Percentiles rank a stretch among this genome's conserved stretches.
phyloP scores from a whole-genome alignment of 2,888 invertebrate species.

The Lasius fuliginosus region DNA sequence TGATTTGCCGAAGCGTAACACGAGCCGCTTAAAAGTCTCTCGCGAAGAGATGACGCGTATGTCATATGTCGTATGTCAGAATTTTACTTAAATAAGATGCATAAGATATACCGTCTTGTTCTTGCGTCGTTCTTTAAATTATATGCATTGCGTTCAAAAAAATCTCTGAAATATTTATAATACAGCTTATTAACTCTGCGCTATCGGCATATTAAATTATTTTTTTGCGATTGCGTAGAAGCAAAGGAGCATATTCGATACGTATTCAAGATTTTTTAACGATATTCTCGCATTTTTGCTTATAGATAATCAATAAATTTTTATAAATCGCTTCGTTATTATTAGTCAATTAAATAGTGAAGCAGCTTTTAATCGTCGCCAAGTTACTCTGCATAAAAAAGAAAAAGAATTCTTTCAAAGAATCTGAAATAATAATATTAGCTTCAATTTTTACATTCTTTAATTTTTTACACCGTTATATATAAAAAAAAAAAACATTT shows the following conservation, averaged over 20 bases:
- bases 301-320: not conserved
- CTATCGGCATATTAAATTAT: not conserved
- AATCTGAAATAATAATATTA: not conserved
- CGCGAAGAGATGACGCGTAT: not conserved
- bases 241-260: not conserved
- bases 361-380: not conserved
- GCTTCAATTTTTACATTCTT: not conserved
- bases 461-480: not conserved
- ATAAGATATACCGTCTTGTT: not conserved
- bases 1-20: slow-evolving; percentile 47
- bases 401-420: not conserved
- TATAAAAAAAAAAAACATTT: not conserved
- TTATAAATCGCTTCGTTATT: not conserved
- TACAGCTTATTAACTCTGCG: not conserved
- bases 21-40: not conserved
- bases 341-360: not conserved
- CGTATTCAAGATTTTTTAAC: not conserved
- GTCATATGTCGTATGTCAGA: not conserved
- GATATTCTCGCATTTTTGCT: not conserved
- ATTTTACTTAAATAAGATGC: not conserved
- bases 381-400: not conserved
- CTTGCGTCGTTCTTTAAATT: not conserved
- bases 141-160: not conserved
- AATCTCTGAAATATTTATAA: slow-evolving; percentile 6
- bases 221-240: not conserved